phyloP scores from a whole-genome alignment of 2,113 vertebrate species.

The Chlorodrepanis virens region DNA sequence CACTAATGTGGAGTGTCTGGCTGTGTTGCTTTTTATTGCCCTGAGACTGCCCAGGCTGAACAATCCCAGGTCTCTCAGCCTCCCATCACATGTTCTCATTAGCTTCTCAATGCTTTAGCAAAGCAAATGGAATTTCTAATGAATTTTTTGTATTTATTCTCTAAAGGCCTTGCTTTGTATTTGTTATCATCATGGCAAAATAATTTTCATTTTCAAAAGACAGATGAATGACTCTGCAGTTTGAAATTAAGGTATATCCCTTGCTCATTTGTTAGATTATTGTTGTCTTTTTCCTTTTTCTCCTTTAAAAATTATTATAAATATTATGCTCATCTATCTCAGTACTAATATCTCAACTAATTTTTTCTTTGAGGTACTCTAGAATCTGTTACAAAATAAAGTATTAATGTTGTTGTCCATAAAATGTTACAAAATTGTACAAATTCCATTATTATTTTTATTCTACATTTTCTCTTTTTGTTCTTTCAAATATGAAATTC shows the following conservation, averaged over 20 bases:
- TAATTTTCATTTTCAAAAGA: neutral
- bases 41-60: neutral
- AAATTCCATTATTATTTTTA: neutral
- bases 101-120: neutral
- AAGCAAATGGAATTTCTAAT: neutral
- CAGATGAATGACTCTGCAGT: neutral
- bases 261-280: neutral
- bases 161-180: neutral
- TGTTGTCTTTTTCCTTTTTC: neutral
- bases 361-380: neutral
- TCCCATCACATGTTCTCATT: rapidly evolving
- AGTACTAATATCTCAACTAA: neutral
- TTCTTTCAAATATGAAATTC: neutral
- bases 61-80: neutral
- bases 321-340: neutral
- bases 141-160: neutral
- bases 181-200: neutral
- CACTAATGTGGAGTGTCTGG: neutral
- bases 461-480: neutral
- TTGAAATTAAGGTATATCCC: neutral
- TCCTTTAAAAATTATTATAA: neutral
- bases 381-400: neutral
- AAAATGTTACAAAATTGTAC: neutral
- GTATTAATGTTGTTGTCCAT: neutral
- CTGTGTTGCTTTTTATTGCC: neutral